Base-by-base conservation (phyloP, 2,113 vertebrate species). In the Cricetomys ansorgei region DNA sequence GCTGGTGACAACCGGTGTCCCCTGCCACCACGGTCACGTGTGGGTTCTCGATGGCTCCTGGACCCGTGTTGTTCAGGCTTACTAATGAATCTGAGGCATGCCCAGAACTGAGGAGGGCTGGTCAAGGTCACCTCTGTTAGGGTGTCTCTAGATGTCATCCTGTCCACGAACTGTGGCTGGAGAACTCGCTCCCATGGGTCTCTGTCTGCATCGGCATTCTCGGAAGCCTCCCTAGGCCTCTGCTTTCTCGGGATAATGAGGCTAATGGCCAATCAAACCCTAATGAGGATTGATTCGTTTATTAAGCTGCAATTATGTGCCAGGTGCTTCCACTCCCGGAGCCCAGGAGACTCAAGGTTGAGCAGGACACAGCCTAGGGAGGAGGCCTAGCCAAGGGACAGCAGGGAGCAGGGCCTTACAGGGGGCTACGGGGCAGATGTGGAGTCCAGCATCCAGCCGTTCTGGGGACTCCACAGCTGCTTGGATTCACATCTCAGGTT, bases 211-310 rank as follows among this genome's bases (percentile, higher is more conserved):
- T 55, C 19, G 31, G 62, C 73, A 40, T 70, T 89, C 93, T 75
- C n/a, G 48, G 92, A 96, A 91, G 55, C 29, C 91, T 55, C 89
- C 91, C 77, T 83, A 57, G 95, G 67, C 83, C 91, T 97, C 91
- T 96, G 86, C 69, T 92, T 7, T 3, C n/a, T n/a, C 7, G 27
- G 67, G 81, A 84, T 95, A 94, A 95, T 89, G 96, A 97, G 91
- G 96, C 86, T 96, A 96, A 97, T 97, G 91, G 59, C 94, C 95
- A 96, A 91, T 96, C 96, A 95, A 97, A 87, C 11, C 89, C 88
- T 97, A 97, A 98, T 85, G 84, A 96, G 92, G 93, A 98, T 96
- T 96, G 96, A 98, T 97, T 97, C 27, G 0, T 95, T 96, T 95
- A 92, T 97, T 96, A 97, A 96, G 93, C 79, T 29, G 59, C 95